Percentiles rank a stretch among this genome's conserved stretches.
Evolutionary conservation across 2,113 vertebrate genomes (phyloP).

Genomic region (Zingel zingel): DNA sequence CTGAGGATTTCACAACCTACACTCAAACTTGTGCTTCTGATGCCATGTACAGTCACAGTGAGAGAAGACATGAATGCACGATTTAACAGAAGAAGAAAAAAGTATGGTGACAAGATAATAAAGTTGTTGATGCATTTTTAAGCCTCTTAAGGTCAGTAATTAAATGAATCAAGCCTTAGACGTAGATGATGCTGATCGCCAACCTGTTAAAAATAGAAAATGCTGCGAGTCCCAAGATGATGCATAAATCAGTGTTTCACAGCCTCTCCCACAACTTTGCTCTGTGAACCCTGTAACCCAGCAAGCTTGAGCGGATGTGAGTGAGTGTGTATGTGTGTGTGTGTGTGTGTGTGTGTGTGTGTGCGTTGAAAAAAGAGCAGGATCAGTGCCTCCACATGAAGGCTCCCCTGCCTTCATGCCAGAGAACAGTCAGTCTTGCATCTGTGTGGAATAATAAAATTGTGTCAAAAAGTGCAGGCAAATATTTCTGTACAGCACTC

Average conservation of each 20-base stretch:
- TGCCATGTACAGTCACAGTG: not conserved
- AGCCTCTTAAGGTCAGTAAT: constrained; percentile 15
- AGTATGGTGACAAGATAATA: not conserved
- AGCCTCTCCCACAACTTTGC: constrained; percentile 33
- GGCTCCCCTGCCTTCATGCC: constrained; percentile 41
- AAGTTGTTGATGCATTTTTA: not conserved
- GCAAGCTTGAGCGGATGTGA: not conserved
- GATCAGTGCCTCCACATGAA: constrained; percentile 64
- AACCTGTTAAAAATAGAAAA: constrained; percentile 22
- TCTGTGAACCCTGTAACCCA: constrained; percentile 35
- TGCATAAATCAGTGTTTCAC: constrained; percentile 48
- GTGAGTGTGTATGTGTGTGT: not conserved
- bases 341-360: no score
- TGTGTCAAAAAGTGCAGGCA: constrained; percentile 60
- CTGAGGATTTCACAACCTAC: not conserved
- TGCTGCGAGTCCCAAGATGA: not conserved
- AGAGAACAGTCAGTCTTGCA: constrained; percentile 42
- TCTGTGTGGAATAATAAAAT: constrained; percentile 71
- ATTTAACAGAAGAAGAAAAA: not conserved
- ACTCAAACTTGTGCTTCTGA: not conserved
- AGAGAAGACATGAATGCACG: not conserved
- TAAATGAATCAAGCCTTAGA: not conserved
- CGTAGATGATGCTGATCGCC: constrained; percentile 18
- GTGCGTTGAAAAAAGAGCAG: constrained; percentile 5
- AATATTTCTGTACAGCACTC: constrained; percentile 53